These are phyloP conservation scores for Hermetia illucens DNA, from an alignment of 1,140 invertebrate species.

Conservation along the genomic window DNA sequence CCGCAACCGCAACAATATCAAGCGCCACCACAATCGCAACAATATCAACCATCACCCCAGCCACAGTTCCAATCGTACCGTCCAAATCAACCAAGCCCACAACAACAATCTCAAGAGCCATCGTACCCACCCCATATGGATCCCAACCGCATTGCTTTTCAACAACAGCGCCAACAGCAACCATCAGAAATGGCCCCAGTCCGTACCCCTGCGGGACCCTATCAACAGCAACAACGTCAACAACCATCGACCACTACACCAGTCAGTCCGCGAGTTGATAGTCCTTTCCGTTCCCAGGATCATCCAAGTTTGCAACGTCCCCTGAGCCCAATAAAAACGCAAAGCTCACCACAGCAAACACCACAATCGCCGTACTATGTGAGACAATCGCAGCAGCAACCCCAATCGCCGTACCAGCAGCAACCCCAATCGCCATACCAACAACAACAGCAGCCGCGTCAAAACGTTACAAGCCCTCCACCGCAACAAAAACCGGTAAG, in stretches of 20 bases:
- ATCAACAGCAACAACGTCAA: constrained; percentile 29
- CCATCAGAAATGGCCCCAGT: constrained; percentile 23
- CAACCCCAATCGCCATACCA: constrained; percentile 10
- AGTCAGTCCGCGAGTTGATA: constrained; percentile 9
- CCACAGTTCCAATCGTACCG: constrained; percentile 12
- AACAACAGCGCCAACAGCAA: constrained; percentile 16
- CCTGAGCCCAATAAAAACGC: constrained; percentile 18
- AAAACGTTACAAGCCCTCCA: background rate
- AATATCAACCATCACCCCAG: constrained; percentile 10
- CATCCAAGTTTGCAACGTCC: constrained; percentile 8
- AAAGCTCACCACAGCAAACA: constrained; percentile 10
- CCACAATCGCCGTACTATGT: no score
- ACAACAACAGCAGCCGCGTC: constrained; percentile 2
- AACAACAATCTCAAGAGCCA: constrained; percentile 10
- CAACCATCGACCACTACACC: constrained; percentile 14
- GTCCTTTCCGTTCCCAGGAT: constrained; percentile 9
- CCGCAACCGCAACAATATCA: constrained; percentile 14
- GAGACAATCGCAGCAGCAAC: constrained; percentile 17
- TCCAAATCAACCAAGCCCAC: constrained; percentile 7
- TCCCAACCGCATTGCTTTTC: constrained; percentile 11
- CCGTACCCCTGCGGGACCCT: no score
- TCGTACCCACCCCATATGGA: constrained; percentile 6
- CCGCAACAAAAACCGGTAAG: no score
- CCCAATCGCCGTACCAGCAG: constrained; percentile 8
- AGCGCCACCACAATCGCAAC: constrained; percentile 11